These are phyloP conservation scores for Ptychadena robeensis DNA, from an alignment of 2,797 vertebrate genomes.

Conservation along the genomic window DNA sequence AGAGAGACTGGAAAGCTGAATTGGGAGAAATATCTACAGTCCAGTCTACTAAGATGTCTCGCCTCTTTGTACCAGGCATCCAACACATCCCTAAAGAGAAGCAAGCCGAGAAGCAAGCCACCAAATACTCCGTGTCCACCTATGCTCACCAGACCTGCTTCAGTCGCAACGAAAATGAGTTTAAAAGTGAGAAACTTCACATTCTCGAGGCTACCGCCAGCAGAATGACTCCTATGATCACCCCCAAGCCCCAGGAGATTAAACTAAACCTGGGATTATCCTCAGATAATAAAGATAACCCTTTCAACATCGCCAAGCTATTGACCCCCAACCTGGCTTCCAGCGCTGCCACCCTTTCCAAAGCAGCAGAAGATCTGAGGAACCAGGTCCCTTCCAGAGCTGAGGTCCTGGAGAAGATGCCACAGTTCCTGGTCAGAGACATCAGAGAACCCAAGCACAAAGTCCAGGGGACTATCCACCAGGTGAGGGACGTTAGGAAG, in stretches of 20 bases:
- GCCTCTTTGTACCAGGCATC: slow-evolving; percentile 89
- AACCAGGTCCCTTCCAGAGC: slow-evolving; percentile 75
- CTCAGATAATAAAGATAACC: slow-evolving; percentile 78
- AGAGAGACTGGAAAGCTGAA: slow-evolving; percentile 71
- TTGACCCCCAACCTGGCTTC: slow-evolving; percentile 87
- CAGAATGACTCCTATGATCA: slow-evolving; percentile 55
- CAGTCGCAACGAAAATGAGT: slow-evolving; percentile 58
- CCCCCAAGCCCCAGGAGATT: slow-evolving; percentile 84
- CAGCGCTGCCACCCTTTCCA: slow-evolving; percentile 69
- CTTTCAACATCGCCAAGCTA: slow-evolving; percentile 87
- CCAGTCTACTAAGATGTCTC: slow-evolving; percentile 87
- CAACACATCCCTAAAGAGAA: slow-evolving; percentile 82
- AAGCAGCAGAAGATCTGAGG: slow-evolving; percentile 74
- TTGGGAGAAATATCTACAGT: slow-evolving; percentile 73
- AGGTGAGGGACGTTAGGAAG: slow-evolving; percentile 94
- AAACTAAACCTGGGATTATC: slow-evolving; percentile 87
- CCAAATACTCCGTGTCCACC: slow-evolving; percentile 67
- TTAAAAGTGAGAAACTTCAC: slow-evolving; percentile 50
- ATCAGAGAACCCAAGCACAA: slow-evolving; percentile 86
- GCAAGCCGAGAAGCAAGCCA: slow-evolving; percentile 70
- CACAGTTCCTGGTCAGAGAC: slow-evolving; percentile 90
- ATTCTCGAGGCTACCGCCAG: slow-evolving; percentile 25
- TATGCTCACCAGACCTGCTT: slow-evolving; percentile 63
- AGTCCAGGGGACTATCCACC: slow-evolving; percentile 88
- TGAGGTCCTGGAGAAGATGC: slow-evolving; percentile 84